These are phyloP conservation scores for Scytalopus superciliaris DNA, from an alignment of 2,113 vertebrate genomes.

Conservation along the genomic window DNA sequence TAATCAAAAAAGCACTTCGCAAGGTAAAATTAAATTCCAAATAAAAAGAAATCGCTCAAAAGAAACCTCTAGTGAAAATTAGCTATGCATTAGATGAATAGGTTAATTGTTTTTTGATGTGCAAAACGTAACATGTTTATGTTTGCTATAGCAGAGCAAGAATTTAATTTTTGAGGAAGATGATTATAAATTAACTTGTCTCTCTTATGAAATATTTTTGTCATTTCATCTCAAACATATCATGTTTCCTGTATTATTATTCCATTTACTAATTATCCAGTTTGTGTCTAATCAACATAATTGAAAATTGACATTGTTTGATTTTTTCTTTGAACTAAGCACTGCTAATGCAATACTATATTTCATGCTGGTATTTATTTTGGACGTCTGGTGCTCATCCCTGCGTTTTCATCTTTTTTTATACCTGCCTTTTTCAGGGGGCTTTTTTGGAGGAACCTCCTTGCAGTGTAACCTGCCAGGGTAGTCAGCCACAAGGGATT, in stretches of 20 bases:
- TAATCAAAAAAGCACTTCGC: background rate
- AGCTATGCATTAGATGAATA: background rate
- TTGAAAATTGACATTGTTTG: background rate
- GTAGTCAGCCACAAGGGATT: background rate
- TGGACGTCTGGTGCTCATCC: accelerated
- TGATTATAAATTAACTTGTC: background rate
- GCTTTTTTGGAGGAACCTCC: background rate
- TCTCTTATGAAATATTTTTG: conserved; percentile 9
- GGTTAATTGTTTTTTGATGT: conserved; percentile 12
- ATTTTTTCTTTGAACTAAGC: background rate
- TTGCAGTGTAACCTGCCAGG: background rate
- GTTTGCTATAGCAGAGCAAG: background rate
- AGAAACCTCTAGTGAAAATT: background rate
- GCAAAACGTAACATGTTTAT: background rate
- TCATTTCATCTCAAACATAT: background rate
- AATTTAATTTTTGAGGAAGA: conserved; percentile 6
- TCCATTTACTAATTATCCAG: conserved; percentile 26
- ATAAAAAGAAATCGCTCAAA: background rate
- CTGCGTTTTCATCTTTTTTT: background rate
- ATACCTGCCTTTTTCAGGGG: background rate
- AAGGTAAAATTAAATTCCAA: background rate
- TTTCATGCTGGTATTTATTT: background rate
- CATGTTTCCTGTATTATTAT: conserved; percentile 2
- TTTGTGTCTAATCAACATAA: conserved; percentile 15
- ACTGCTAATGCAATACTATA: background rate